Base-by-base conservation (phyloP, 2,888 invertebrate species). In the Nomada fabriciana region DNA sequence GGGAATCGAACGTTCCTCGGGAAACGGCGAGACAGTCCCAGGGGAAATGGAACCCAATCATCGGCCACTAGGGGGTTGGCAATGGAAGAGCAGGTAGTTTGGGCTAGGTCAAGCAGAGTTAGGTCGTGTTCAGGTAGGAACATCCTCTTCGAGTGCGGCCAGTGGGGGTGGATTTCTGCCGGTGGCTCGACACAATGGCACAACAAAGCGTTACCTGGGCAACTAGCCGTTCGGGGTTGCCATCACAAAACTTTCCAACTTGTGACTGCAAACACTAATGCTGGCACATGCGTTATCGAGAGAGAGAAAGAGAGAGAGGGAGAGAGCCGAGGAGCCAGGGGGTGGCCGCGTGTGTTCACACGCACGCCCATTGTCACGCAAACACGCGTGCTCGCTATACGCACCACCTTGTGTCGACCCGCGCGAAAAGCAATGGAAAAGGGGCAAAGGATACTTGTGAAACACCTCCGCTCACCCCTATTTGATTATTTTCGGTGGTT, bases 201-300 rank as follows among this genome's bases (percentile, higher is more conserved):
- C 91, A 93, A 93, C 93, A 93, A 93, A 93, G 89, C 91, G 93
- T 93, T 91, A 86, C 93, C 92, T 89, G 86, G 92, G 91, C 88
- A 90, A 93, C 89, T 85, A 85, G 82, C 64, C 86, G 82, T 77
- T 85, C 89, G 86, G 80, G 89, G 93, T 93, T 93, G 93, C 93
- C 93, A 93, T 92, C 93, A 93, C 93, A 93, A 93, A 93, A 91
- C 91, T 91, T 89, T 87, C 82, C 83, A 89, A 89, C 90, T 90
- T 91, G 90, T 89, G 88, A 90, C 89, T 90, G 88, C 88, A 88
- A 92, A 90, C 89, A 89, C 89, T 90, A 91, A 87, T 79, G 83
- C 65, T 57, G 82, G 83, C 76, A 84, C 82, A 84, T 80, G 84
- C 87, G 84, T 84, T 74, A 70, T 70, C 70, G 61, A 77, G 63